Base-by-base conservation (phyloP, 2,113 vertebrate species). In the Tichodroma muraria region DNA sequence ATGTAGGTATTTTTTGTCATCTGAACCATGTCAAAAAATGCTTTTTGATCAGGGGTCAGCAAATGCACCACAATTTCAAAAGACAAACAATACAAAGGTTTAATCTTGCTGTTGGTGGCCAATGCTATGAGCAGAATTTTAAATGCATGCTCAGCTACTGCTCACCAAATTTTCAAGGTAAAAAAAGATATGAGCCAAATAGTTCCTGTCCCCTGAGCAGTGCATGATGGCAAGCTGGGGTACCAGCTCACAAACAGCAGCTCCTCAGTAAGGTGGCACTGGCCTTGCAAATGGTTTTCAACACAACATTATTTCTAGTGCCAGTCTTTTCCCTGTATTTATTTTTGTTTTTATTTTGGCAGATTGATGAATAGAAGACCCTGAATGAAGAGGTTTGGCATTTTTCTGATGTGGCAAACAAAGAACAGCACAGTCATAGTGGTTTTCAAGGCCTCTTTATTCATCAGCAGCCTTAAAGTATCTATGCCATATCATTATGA, bases 281-380 rank as follows among this genome's bases (percentile, higher is more conserved):
- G 72, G 25, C 53, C 49, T 60, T 60, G 61, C 83, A 68, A 60
- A 72, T 4, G 1, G 31, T 89, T 45, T 73, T 91, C 85, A n/a
- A 37, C 22, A 38, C 0, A 1, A 12, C 20, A 15, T 68, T 90
- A 50, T 91, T 90, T 91, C 44, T 68, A 52, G 18, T 54, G 47
- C 10, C 54, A 31, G 8, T 60, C 33, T 83, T 93, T 80, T 31
- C 83, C 27, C 31, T 72, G 28, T 13, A 6, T 40, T 45, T 45
- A 28, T 23, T 54, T 54, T 54, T 16, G 47, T 16, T 24, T 14
- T 21, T 75, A 69, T 50, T 75, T 30, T 18, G 45, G 70, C 10
- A 6, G n/a, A 25, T 35, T 94, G 95, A 97, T 97, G 93, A 95
- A 97, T 97, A 95, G 89, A 92, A 95, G 94, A 79, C 94, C 96